These are phyloP conservation scores for Trinectes maculatus DNA, from an alignment of 2,113 vertebrate genomes.

Conservation along the genomic window DNA sequence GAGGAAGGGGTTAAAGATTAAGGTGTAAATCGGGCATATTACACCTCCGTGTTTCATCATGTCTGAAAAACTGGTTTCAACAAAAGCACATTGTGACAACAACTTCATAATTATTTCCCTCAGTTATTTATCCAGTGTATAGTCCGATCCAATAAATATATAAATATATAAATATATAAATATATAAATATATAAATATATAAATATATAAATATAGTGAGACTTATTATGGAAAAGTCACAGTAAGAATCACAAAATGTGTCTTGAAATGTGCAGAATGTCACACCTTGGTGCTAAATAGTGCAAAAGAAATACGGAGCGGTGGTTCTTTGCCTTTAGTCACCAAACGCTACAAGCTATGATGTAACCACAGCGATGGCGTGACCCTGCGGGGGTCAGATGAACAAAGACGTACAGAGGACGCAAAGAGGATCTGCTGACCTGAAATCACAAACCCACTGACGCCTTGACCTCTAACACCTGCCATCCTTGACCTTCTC, in stretches of 20 bases:
- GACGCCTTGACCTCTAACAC: constrained; percentile 36
- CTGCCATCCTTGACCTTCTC: constrained; percentile 11
- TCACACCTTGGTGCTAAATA: not conserved
- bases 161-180: too few relatives aligned
- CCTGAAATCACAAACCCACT: constrained; percentile 30
- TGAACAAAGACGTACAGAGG: constrained; percentile 15
- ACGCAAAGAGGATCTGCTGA: constrained; percentile 18
- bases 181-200: too few relatives aligned
- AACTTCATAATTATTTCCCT: too few relatives aligned
- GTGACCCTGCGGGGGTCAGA: not conserved
- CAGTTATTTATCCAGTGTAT: too few relatives aligned
- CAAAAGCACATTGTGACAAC: too few relatives aligned
- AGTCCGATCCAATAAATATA: too few relatives aligned
- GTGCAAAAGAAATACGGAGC: not conserved
- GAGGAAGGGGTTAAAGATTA: constrained; percentile 43
- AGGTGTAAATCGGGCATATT: not conserved
- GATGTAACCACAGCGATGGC: constrained; percentile 9
- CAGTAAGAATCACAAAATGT: not conserved
- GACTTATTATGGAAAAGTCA: not conserved
- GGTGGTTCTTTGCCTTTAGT: not conserved
- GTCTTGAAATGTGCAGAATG: not conserved
- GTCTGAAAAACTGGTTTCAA: too few relatives aligned
- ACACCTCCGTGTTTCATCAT: constrained; percentile 14
- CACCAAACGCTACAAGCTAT: not conserved
- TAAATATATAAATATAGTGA: too few relatives aligned